Base-by-base conservation (phyloP, 2,113 vertebrate genomes). In the Plectropomus leopardus region DNA sequence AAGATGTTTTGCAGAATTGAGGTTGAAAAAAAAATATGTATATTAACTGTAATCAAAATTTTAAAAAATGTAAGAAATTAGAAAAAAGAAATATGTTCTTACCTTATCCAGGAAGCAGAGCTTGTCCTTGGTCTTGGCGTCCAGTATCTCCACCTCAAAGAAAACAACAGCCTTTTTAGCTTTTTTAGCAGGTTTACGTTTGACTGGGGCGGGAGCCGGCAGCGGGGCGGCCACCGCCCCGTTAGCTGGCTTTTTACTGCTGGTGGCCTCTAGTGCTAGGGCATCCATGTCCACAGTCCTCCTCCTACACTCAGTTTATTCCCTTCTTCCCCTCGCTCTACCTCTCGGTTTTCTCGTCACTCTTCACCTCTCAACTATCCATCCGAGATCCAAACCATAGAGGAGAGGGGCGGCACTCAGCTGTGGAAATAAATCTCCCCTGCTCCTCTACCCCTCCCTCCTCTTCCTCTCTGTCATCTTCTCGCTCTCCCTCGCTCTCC, bases 71-170 rank as follows among this genome's bases (percentile, higher is more conserved):
- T 51, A 13, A 14, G 0, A 59, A 58, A 78, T 30, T 9, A 17
- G 23, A 69, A 7, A 60, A 44, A 14, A 42, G 7, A 19, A 72
- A 32, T 0, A 10, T 10, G 5, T 45, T 58, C 94, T 93, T 90
- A 99, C 97, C 97, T 99, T 99, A 86, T 99, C 97, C 79, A 99
- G 94, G 94, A 99, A 99, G 91, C 97, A 98, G 72, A 99, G 97
- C 94, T 98, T 99, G 93, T 98, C 97, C 90, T 97, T 93, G 0
- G 96, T 98, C 93, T 96, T 97, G 54, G 96, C 97, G 0, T 98
- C 97, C 95, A 98, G 94, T 83, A 99, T 98, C 96, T 99, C 97
- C 97, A 99, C 97, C 97, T 99, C 97, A 21, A 99, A 98, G 90
- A 98, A 99, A 87, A 99, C 96, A 88, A 96, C 96, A 59, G 95